A percentile compares a stretch with the other conserved stretches of the same genome.
phyloP scores from a whole-genome alignment of 2,888 invertebrate genomes.

The Drosophila limbata region DNA sequence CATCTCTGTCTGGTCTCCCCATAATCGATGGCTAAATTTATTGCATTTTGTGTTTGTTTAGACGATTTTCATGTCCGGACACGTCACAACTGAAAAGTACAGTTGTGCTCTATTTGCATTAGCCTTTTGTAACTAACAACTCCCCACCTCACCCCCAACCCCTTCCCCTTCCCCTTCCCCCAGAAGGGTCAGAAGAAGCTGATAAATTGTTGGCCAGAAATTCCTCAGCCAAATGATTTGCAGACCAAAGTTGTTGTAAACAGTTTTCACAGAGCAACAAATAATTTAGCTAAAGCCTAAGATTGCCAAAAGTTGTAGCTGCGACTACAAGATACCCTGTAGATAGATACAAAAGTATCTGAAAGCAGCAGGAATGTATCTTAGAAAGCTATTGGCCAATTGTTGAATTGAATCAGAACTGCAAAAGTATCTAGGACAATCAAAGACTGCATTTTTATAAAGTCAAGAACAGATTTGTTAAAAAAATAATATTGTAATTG shows the following conservation, averaged over 20 bases:
- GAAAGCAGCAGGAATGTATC: neutral
- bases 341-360: constrained; percentile 7
- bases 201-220: constrained; percentile 54
- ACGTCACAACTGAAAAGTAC: constrained; percentile 70
- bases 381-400: too few relatives aligned
- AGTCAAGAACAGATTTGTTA: too few relatives aligned
- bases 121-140: constrained; percentile 52
- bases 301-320: neutral
- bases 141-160: too few relatives aligned
- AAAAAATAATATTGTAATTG: too few relatives aligned
- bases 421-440: too few relatives aligned
- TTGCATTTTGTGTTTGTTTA: constrained; percentile 80
- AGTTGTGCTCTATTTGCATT: constrained; percentile 60
- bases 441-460: too few relatives aligned
- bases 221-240: constrained; percentile 33
- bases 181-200: neutral
- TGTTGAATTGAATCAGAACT: too few relatives aligned
- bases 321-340: constrained; percentile 13
- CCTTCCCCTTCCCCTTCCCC: too few relatives aligned
- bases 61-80: constrained; percentile 72
- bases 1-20: constrained; percentile 38
- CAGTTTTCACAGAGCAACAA: constrained; percentile 10
- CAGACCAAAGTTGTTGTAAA: constrained; percentile 6
- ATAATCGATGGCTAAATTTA: constrained; percentile 78
- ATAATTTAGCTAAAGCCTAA: constrained; percentile 4